Evolutionary conservation across 2,113 vertebrate genomes (phyloP).

Genomic region (Martes martes): DNA sequence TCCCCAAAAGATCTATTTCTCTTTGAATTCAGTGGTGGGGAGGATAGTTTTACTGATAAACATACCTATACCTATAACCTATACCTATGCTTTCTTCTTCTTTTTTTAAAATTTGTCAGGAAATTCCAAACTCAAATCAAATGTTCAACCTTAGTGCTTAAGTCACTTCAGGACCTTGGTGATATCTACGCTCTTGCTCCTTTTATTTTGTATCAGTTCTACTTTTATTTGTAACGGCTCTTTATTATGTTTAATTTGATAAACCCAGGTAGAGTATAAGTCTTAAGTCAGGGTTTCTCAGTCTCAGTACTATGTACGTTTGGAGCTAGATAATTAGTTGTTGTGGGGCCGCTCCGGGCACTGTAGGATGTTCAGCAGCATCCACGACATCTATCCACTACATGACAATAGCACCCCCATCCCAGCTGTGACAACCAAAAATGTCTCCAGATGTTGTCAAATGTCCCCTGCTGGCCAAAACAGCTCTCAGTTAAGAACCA

Average conservation of each 20-base stretch:
- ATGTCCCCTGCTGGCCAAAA: not conserved
- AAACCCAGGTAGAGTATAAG: not conserved
- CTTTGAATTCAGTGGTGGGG: not conserved
- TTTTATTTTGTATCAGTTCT: not conserved
- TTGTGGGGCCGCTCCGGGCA: not conserved
- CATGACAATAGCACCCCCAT: not conserved
- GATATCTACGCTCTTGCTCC: not conserved
- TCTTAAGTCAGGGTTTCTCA: not conserved
- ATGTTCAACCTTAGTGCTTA: not conserved
- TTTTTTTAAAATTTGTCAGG: not conserved
- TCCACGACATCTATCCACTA: not conserved
- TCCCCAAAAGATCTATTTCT: not conserved
- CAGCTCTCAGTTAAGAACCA: not conserved
- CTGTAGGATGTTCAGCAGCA: not conserved
- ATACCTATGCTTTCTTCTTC: not conserved
- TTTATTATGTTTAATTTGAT: not conserved
- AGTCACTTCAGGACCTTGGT: not conserved
- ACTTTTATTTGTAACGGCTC: not conserved
- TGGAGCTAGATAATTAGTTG: not conserved
- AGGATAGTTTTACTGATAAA: not conserved
- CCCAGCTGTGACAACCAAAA: not conserved
- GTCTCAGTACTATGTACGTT: not conserved
- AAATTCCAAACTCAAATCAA: conserved; percentile 21
- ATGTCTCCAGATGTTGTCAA: not conserved
- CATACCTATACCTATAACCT: not conserved